Evolutionary conservation across 2,888 invertebrate genomes (phyloP).

Genomic region (Pristionchus exspectatus): DNA sequence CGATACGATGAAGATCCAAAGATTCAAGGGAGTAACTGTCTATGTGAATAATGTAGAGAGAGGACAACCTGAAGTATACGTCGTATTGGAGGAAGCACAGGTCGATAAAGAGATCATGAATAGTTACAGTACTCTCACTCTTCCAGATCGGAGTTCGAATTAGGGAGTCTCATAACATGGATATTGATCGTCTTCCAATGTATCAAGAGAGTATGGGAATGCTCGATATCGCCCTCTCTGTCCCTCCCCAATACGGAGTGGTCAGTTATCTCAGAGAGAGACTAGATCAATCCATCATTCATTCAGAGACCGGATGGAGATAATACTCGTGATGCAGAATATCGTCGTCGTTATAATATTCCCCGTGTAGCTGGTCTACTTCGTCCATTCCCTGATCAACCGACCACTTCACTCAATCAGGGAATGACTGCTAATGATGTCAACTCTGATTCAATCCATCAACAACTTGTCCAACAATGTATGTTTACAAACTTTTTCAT

Average conservation of each 20-base stretch:
- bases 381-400: slow-evolving; percentile 78
- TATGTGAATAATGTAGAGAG: slow-evolving; percentile 78
- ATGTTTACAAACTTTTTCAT: slow-evolving; percentile 49
- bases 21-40: slow-evolving; percentile 75
- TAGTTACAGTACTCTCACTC: neutral
- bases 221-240: slow-evolving; percentile 74
- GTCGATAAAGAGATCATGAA: slow-evolving; percentile 38
- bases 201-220: slow-evolving; percentile 78
- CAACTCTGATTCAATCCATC: slow-evolving; percentile 74
- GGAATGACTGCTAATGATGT: slow-evolving; percentile 74
- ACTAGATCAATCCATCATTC: neutral
- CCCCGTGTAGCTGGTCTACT: slow-evolving; percentile 75
- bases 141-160: slow-evolving; percentile 75
- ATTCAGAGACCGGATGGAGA: slow-evolving; percentile 75
- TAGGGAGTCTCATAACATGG: slow-evolving; percentile 74
- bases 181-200: slow-evolving; percentile 74
- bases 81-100: slow-evolving; percentile 76
- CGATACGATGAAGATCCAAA: slow-evolving; percentile 77
- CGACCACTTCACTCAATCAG: slow-evolving; percentile 66
- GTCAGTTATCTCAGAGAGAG: slow-evolving; percentile 56
- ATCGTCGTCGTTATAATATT: slow-evolving; percentile 71
- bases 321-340: slow-evolving; percentile 74
- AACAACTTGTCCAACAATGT: slow-evolving; percentile 75
- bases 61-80: slow-evolving; percentile 78
- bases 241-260: slow-evolving; percentile 76